A percentile compares a stretch with the other conserved stretches of the same genome.
Evolutionary conservation across 1,140 invertebrate genomes (phyloP).

Genomic region (Eriosoma lanigerum): DNA sequence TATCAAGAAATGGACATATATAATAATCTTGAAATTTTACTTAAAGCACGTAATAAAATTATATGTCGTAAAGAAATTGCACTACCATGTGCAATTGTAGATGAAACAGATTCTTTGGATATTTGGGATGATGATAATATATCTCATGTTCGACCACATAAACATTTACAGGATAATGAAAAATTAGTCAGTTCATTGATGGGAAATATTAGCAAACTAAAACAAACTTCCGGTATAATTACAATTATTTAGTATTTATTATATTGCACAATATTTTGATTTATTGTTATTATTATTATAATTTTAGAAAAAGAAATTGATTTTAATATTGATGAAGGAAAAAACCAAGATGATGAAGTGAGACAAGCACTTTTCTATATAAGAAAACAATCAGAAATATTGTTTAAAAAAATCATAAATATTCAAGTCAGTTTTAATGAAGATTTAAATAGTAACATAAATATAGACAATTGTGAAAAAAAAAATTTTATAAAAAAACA

Average conservation of each 20-base stretch:
- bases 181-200: not conserved
- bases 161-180: not conserved
- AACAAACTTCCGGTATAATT: slow-evolving; percentile 11
- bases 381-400: slow-evolving; percentile 5
- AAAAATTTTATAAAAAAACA: not conserved
- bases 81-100: not conserved
- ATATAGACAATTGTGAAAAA: not conserved
- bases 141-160: not conserved
- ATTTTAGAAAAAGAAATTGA: slow-evolving; percentile 17
- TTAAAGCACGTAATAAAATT: slow-evolving; percentile 15
- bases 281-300: not conserved
- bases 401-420: slow-evolving; percentile 22
- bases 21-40: not conserved
- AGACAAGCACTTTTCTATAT: not conserved
- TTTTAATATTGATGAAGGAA: not conserved
- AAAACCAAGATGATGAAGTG: not conserved
- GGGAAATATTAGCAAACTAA: not conserved
- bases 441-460: not conserved
- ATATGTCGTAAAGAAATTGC: not conserved
- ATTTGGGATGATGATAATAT: not conserved
- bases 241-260: not conserved
- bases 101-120: not conserved
- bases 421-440: slow-evolving; percentile 32
- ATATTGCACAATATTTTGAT: not conserved
- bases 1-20: not conserved